Percentiles rank a stretch among this genome's conserved stretches.
These are phyloP conservation scores for Caenorhabditis sp. DNA, from an alignment of 2,888 invertebrate species.

Conservation along the genomic window DNA sequence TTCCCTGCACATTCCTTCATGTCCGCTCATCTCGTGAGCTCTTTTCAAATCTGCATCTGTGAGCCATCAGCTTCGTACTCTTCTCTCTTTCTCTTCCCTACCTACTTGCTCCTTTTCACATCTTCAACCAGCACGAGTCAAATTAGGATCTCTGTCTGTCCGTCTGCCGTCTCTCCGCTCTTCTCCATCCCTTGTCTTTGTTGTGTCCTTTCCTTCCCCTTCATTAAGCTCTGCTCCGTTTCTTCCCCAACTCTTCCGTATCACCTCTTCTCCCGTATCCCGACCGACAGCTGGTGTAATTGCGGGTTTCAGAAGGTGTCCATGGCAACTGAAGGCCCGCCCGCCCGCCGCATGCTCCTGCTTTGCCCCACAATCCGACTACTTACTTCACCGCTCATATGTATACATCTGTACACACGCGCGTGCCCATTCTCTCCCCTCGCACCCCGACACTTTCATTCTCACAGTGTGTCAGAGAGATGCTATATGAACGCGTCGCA, in stretches of 20 bases:
- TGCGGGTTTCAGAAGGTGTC: slow-evolving; percentile 10
- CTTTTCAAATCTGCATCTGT: slow-evolving; percentile 4
- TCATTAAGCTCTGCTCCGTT: neutral
- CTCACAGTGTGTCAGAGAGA: slow-evolving; percentile 23
- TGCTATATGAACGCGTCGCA: neutral
- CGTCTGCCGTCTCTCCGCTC: slow-evolving; percentile 5
- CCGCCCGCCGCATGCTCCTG: no score
- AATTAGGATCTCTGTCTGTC: slow-evolving; percentile 27
- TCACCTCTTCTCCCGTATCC: no score
- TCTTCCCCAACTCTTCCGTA: neutral
- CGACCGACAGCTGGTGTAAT: no score
- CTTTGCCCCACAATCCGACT: neutral
- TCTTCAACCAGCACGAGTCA: slow-evolving; percentile 17
- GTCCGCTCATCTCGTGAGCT: neutral
- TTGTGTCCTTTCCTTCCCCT: neutral
- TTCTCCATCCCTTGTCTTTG: neutral
- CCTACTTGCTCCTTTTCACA: neutral
- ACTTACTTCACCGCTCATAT: neutral
- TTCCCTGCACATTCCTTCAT: neutral
- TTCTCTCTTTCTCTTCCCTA: neutral
- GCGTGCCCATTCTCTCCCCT: neutral
- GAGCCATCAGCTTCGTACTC: slow-evolving; percentile 13
- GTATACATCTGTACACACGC: slow-evolving; percentile 17
- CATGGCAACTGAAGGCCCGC: slow-evolving; percentile 23
- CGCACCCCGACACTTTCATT: slow-evolving; percentile 7